These are phyloP conservation scores for Leucopsar rothschildi DNA, from an alignment of 2,113 vertebrate genomes.

Conservation along the genomic window DNA sequence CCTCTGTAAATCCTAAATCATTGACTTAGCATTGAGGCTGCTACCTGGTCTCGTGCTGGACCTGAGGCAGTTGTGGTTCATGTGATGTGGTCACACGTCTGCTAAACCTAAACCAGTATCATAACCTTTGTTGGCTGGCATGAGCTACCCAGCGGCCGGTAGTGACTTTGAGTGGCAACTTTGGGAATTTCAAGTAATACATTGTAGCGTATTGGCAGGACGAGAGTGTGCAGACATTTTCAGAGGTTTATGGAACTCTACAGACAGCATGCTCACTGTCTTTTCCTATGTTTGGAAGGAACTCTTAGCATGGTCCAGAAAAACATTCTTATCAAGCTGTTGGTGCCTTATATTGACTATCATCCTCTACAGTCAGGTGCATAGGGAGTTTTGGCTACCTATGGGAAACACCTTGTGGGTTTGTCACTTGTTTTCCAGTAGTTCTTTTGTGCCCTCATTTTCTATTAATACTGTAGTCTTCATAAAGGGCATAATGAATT, in stretches of 20 bases:
- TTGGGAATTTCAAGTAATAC: background rate
- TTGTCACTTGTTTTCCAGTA: background rate
- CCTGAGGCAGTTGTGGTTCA: background rate
- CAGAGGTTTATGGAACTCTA: background rate
- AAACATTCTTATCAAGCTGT: background rate
- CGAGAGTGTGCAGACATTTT: background rate
- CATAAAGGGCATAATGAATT: background rate
- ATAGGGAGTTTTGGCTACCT: background rate
- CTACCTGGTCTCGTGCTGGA: background rate
- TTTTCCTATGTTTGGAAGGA: conserved; percentile 24
- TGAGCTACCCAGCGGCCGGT: background rate
- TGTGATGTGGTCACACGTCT: conserved; percentile 48
- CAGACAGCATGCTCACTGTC: background rate
- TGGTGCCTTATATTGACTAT: background rate
- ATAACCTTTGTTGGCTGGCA: background rate
- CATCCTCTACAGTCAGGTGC: background rate
- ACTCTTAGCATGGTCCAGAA: background rate
- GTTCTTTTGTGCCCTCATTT: background rate
- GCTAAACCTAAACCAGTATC: background rate
- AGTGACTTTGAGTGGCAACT: background rate
- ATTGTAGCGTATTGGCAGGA: background rate
- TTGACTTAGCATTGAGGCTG: background rate
- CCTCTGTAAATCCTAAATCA: background rate
- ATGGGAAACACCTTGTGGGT: background rate
- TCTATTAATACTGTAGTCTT: background rate